Base-by-base conservation (phyloP, 2,888 invertebrate genomes). In the Embidobia sp. region DNA sequence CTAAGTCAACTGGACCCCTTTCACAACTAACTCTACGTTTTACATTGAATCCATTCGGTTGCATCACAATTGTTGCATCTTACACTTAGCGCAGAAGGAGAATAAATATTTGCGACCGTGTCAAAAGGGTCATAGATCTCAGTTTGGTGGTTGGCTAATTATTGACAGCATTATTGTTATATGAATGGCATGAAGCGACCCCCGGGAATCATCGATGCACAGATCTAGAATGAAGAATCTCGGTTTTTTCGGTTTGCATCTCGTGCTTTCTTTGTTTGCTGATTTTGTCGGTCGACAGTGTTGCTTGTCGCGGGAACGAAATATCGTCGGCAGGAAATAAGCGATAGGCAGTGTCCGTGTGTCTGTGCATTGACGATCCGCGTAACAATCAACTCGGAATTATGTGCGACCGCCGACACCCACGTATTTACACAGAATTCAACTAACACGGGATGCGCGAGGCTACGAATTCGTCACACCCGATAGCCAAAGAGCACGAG, bases 371-470 rank as follows among this genome's bases (percentile, higher is more conserved):
- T 55, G 33, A 67, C 67, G 74, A 74, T 74, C 61, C 74, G 51
- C 66, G 44, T 59, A 74, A 74, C 73, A 66, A 74, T 74, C 44
- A 66, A 66, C 73, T 74, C 37, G 26, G 59, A 44, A 51, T 64
- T 55, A 74, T 73, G 79, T 80, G 80, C 79, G 78, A 81, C 74
- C 79, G 72, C 77, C 80, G 44, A 81, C 77, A 79, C 80, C 79
- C 53, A 63, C 48, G 51, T 76, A 67, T 76, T 70, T 79, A 70
- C 75, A 79, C 40, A 70, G 29, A 78, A 69, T 59, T 64, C 76
- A 59, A 57, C 70, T 78, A 79, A 37, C 64, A 70, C 53, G 53
- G 49, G 10, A 44, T 53, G 53, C 53, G 29, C 44, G 29, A 51
- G 13, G 51, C 59, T 49, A 69, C 13, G 11, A 18, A 66, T 33